Conservation (phyloP, 2,797 vertebrate species). For the Basileuterus tristriatus region DNA sequence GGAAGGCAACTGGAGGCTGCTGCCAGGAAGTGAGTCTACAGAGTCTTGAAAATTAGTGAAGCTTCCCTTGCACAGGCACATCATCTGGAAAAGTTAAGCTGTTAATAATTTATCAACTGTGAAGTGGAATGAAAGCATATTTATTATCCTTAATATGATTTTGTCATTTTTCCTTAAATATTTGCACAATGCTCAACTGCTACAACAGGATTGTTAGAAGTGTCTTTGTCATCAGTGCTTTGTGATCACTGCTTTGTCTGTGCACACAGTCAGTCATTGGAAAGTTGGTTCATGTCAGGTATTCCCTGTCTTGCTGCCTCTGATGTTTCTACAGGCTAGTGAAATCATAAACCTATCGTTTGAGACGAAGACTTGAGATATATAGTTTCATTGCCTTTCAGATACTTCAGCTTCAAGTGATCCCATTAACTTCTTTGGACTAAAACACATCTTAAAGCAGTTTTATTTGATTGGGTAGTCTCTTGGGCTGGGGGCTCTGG, state of each 20-base stretch:
- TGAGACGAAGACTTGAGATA: neutral
- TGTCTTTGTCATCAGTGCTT: neutral
- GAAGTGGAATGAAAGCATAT: slow-evolving; percentile 16
- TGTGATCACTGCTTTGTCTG: neutral
- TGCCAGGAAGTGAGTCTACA: neutral
- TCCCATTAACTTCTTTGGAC: neutral
- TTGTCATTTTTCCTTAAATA: neutral
- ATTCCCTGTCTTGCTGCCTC: neutral
- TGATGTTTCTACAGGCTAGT: neutral
- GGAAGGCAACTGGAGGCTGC: neutral
- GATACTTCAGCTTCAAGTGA: neutral
- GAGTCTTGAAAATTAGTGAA: neutral
- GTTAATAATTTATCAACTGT: slow-evolving; percentile 35
- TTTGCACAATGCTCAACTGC: neutral
- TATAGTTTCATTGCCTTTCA: neutral
- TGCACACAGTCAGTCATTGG: neutral
- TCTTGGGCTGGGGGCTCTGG: neutral
- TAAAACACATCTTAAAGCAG: neutral
- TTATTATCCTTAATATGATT: slow-evolving; percentile 17
- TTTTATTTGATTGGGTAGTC: neutral
- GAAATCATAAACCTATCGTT: neutral
- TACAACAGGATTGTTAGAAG: neutral
- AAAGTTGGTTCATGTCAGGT: neutral
- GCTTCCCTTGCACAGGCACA: neutral
- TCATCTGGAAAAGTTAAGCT: slow-evolving; percentile 20